Base-by-base conservation (phyloP, 1,140 invertebrate species). In the Hylaeus anthracinus region DNA sequence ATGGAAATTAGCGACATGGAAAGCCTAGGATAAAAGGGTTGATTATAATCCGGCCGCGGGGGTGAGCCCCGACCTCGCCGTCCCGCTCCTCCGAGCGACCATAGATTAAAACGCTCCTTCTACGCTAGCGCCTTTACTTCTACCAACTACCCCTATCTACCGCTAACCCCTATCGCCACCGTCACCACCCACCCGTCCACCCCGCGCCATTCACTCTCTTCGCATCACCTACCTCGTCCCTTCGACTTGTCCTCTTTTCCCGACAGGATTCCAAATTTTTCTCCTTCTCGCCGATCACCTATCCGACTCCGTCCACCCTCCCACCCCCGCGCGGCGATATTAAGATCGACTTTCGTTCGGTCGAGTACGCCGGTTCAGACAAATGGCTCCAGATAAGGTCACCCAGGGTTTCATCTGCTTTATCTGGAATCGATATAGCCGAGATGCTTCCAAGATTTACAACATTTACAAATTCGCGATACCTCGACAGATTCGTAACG, bases 1-100 rank as follows among this genome's bases (percentile, higher is more conserved):
- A 93, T 94, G 93, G 92, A 94, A 94, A 94, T 94, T 93, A 94
- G 93, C 92, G 93, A 94, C 92, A 94, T 93, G 93, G 92, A 93
- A 94, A 93, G 92, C 93, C 92, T 93, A 93, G 92, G 93, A 94
- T 94, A 94, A 93, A 94, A 94, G 93, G 93, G 93, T 94, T 94
- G 92, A 94, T 93, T 93, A 93, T 94, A 93, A 94, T 94, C 92
- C 92, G 82, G 89, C 89, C 89, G 87, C 84, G 88, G 88, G 88
- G 88, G 87, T 89, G 88, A 88, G 88, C 86, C 84, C 81, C 84
- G 86, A 79, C 77, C 86, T 84, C 85, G 83, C 83, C 87, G 86
- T 90, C 88, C 91, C 89, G 87, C 90, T 89, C 85, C 86, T 82
- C 76, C 89, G 84, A 88, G 89, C 90, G 91, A 90, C 91, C 92